A percentile compares a stretch with the other conserved stretches of the same genome.
Evolutionary conservation across 2,113 vertebrate genomes (phyloP).

Genomic region (Salvator merianae): DNA sequence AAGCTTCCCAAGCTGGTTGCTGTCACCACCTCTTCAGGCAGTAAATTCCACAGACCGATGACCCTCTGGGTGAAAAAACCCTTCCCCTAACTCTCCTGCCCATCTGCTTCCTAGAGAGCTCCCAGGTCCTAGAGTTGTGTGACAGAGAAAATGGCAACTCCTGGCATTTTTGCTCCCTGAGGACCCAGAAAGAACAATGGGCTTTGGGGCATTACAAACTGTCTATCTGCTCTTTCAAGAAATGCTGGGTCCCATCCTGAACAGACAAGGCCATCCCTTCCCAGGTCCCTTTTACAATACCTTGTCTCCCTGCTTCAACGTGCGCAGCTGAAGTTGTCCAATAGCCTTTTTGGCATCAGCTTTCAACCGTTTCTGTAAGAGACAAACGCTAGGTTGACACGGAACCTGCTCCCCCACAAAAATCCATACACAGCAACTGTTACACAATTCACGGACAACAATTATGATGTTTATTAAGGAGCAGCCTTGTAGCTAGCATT

Average conservation of each 20-base stretch:
- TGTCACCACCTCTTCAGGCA: too few species aligned
- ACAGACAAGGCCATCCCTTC: background rate
- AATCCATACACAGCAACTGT: background rate
- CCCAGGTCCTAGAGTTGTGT: too few species aligned
- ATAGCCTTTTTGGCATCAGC: slow-evolving; percentile 88
- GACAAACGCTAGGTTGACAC: slow-evolving; percentile 43
- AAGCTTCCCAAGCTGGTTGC: too few species aligned
- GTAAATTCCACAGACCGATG: too few species aligned
- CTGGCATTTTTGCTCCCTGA: background rate
- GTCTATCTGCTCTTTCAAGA: background rate
- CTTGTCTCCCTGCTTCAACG: slow-evolving; percentile 85
- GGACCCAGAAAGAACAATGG: too few species aligned
- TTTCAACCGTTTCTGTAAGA: slow-evolving; percentile 81
- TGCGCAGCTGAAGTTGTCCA: slow-evolving; percentile 81
- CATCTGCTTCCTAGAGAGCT: too few species aligned
- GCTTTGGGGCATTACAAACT: background rate
- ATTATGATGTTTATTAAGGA: background rate
- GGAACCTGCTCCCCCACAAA: background rate
- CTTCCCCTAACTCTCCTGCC: too few species aligned
- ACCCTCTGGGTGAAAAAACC: too few species aligned
- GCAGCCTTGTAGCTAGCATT: background rate
- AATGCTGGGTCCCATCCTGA: background rate
- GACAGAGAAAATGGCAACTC: background rate
- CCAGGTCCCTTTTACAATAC: slow-evolving; percentile 58
- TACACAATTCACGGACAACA: background rate